Evolutionary conservation across 2,888 invertebrate genomes (phyloP).

Genomic region (Auanema freiburgensis): DNA sequence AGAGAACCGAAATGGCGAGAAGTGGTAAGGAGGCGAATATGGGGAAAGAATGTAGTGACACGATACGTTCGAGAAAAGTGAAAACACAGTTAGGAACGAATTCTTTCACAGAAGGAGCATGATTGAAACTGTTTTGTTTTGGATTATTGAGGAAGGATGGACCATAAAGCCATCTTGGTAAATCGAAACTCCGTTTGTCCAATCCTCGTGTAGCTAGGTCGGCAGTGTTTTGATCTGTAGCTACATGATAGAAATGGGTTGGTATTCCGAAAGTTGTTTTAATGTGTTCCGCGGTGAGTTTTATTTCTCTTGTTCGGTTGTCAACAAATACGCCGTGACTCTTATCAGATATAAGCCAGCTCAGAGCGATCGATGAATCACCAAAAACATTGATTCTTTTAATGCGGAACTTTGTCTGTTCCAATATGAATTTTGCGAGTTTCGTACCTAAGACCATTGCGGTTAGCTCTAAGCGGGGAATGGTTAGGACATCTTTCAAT

Average conservation of each 20-base stretch:
- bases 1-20: too few relatives aligned
- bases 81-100: too few relatives aligned
- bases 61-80: too few relatives aligned
- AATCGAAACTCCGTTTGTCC: background rate
- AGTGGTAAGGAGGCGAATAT: too few relatives aligned
- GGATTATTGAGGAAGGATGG: conserved; percentile 1
- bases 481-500: background rate
- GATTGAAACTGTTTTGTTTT: background rate
- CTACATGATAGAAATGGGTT: background rate
- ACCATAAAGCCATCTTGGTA: background rate
- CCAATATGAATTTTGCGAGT: background rate
- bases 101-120: too few relatives aligned
- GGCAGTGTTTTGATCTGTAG: conserved; percentile 10
- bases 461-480: conserved; percentile 7
- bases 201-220: conserved; percentile 7
- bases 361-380: conserved; percentile 2
- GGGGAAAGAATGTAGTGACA: too few relatives aligned
- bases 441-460: background rate
- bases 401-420: background rate
- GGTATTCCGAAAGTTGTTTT: background rate
- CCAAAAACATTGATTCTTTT: background rate
- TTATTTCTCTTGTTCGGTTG: conserved; percentile 6
- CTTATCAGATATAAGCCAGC: background rate
- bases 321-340: background rate
- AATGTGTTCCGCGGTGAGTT: background rate